phyloP scores from a whole-genome alignment of 2,797 vertebrate genomes.

The Bradypus variegatus region DNA sequence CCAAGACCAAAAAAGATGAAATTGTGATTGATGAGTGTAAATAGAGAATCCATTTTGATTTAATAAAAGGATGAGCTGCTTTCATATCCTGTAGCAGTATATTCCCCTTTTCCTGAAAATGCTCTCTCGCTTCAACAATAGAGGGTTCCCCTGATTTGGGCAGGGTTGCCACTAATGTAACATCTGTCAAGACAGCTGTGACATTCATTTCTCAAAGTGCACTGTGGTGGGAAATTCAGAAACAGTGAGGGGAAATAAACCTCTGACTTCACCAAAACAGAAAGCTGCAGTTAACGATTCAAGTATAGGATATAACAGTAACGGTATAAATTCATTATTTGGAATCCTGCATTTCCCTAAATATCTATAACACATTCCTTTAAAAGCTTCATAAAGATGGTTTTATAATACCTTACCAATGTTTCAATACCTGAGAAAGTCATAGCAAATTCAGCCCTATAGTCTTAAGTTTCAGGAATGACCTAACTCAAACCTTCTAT shows the following conservation, averaged over 20 bases:
- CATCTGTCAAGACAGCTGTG: not conserved
- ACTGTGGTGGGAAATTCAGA: not conserved
- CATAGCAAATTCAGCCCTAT: not conserved
- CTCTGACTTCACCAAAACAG: not conserved
- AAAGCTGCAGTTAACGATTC: not conserved
- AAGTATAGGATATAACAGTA: not conserved
- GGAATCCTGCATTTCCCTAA: not conserved
- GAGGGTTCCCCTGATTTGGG: not conserved
- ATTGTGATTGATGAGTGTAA: constrained; percentile 2
- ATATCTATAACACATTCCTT: not conserved
- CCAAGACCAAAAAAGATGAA: constrained; percentile 23
- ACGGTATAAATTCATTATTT: not conserved
- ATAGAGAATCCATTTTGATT: constrained; percentile 32
- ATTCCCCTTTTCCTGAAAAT: not conserved
- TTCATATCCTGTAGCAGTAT: constrained; percentile 26
- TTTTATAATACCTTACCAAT: not conserved
- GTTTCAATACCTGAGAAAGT: not conserved
- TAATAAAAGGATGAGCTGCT: constrained; percentile 29
- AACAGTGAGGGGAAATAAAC: not conserved
- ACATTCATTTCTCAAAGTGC: not conserved
- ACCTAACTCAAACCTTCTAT: not conserved
- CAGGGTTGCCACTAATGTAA: not conserved
- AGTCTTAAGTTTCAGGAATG: not conserved
- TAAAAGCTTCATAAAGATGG: not conserved
- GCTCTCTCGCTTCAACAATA: not conserved